Base-by-base conservation (phyloP, 2,797 vertebrate genomes). In the Threskiornis aethiopicus region DNA sequence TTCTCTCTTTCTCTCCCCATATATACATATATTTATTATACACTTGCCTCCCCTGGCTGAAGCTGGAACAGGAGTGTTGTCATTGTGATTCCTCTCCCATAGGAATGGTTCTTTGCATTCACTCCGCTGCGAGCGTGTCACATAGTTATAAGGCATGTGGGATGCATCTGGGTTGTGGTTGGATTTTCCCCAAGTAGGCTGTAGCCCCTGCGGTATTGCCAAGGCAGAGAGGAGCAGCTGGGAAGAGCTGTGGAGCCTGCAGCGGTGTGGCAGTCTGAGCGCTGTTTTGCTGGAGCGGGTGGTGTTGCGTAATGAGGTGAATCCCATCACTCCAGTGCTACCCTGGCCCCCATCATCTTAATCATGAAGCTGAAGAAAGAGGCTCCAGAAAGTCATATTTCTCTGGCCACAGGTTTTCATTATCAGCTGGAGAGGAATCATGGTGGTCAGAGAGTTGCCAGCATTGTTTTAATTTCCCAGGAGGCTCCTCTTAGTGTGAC, bases 381-480 rank as follows among this genome's bases (percentile, higher is more conserved):
- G 39, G 29, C 61, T 92, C 71, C 61, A 47, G 17, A n/a, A 85
- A 81, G 58, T 37, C 42, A 7, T 81, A 0, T 83, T 71, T 55
- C 67, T 79, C 72, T 87, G 89, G 46, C 84, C 71, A 42, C 7
- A 3, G 52, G 20, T 58, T 93, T 75, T 96, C 86, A 28, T 89
- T 94, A 85, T 59, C 82, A 65, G 47, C 65, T 55, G 85, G 81
- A 65, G 64, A 73, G 51, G 67, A 77, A 41, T 64, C 3, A 3
- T 75, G 83, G 47, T 64, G 96, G 92, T 71, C 90, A 64, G 83
- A 89, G 90, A 52, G 62, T 62, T 16, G 9, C 73, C 73, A 58
- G 70, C 59, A 17, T 31, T 31, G 84, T 46, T 96, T 93, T 97
- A 88, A 96, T 97, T 97, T 96, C 96, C 97, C 97, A 59, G 75